These are phyloP conservation scores for Delia radicum DNA, from an alignment of 1,140 invertebrate species.

Conservation along the genomic window DNA sequence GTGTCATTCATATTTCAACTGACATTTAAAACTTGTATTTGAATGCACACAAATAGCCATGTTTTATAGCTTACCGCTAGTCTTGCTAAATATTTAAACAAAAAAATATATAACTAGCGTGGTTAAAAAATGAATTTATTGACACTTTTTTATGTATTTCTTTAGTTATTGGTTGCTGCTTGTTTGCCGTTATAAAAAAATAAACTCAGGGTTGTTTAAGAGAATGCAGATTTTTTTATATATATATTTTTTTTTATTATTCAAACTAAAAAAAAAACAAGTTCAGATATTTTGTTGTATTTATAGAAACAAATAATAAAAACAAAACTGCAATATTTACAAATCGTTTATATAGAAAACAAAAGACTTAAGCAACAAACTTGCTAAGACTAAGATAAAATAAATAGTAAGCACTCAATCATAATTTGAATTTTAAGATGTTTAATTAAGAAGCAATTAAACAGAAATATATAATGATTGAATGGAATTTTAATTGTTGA, in stretches of 20 bases:
- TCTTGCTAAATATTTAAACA: background rate
- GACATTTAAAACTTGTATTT: conserved; percentile 1
- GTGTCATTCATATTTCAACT: conserved; percentile 6
- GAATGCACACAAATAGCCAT: background rate
- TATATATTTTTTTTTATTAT: background rate
- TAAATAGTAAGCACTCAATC: no score
- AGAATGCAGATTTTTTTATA: background rate
- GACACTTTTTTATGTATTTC: background rate
- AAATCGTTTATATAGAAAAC: no score
- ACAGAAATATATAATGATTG: no score
- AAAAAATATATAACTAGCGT: background rate
- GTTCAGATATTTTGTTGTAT: background rate
- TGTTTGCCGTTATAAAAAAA: background rate
- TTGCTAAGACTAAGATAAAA: no score
- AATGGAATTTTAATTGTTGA: no score
- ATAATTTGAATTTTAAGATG: no score
- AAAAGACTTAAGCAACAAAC: background rate
- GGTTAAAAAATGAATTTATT: background rate
- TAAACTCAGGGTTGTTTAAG: conserved; percentile 1
- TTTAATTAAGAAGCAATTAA: no score
- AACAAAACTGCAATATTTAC: background rate
- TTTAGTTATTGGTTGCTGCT: background rate
- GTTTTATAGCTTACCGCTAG: background rate
- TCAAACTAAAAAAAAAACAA: background rate
- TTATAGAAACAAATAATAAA: no score